Base-by-base conservation (phyloP, 2,888 invertebrate genomes). In the Rotaria sp. region DNA sequence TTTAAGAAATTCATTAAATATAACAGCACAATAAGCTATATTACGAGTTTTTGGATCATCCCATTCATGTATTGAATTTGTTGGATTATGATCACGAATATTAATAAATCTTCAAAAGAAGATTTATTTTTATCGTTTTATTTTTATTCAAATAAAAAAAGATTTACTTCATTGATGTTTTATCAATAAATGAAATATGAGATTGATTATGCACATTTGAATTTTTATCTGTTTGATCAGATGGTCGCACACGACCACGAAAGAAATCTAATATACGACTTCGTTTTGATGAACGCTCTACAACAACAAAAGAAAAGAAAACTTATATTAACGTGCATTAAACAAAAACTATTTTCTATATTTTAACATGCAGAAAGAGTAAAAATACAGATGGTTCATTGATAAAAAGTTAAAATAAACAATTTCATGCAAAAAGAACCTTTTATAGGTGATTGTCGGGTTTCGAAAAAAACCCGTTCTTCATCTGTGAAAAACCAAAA, bases 1-100 rank as follows among this genome's bases (percentile, higher is more conserved):
- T 91, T 96, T 96, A 0, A 96, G 93, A 95, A 98, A 96, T 90
- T 98, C 97, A 89, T 96, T 96, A 87, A 97, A 92, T 84, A 98
- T 92, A 13, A 98, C 94, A 2, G 96, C 96, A 89, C 95, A 94
- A 88, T 95, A 92, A 1, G 95, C 94, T 86, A 91, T 90, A 87
- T 92, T 91, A 88, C 91, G 91, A 1, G 90, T 90, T 88, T 90
- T 90, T 15, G 90, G 85, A 18, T 88, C 87, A 57, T 88, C 86
- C 86, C 86, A 86, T 59, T 86, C 86, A 35, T 87, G 30, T 87
- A 87, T n/a, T 87, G 87, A 15, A 7, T 26, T 75, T 84, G 5
- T 55, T 67, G 15, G 18, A 67, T 35, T 67, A 67, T 67, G 18
- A 41, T 80, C 80, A 45, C 80, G 80, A 45, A 45, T n/a, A 80